Conservation (phyloP, 1,140 invertebrate species). For the Drosophila prosaltans region DNA sequence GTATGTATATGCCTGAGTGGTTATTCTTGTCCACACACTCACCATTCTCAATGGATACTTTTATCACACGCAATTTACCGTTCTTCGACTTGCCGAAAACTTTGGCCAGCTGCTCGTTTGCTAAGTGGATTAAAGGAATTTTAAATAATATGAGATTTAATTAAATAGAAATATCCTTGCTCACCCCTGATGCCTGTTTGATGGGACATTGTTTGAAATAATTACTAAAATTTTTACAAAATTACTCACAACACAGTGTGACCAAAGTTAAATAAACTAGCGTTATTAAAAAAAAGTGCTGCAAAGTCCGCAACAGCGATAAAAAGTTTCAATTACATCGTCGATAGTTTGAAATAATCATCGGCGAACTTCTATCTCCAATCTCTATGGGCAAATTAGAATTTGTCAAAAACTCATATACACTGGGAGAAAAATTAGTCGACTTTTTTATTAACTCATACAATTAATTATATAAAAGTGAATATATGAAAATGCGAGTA, state of each 20-base stretch:
- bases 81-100: slow-evolving; percentile 92
- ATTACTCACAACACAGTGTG: slow-evolving; percentile 64
- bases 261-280: neutral
- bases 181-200: slow-evolving; percentile 89
- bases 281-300: no score
- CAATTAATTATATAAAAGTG: no score
- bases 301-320: no score
- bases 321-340: no score
- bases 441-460: no score
- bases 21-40: slow-evolving; percentile 61
- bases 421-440: no score
- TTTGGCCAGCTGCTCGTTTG: slow-evolving; percentile 91
- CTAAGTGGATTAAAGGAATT: slow-evolving; percentile 65
- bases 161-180: neutral
- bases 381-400: no score
- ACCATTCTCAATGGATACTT: slow-evolving; percentile 95
- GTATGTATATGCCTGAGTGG: slow-evolving; percentile 11
- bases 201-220: slow-evolving; percentile 87
- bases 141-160: neutral
- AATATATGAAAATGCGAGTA: no score
- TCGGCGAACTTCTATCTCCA: no score
- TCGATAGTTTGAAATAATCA: no score
- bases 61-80: slow-evolving; percentile 91
- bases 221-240: slow-evolving; percentile 45
- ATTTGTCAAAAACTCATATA: no score